phyloP scores from a whole-genome alignment of 2,888 invertebrate genomes.

The Byasa hedistus region DNA sequence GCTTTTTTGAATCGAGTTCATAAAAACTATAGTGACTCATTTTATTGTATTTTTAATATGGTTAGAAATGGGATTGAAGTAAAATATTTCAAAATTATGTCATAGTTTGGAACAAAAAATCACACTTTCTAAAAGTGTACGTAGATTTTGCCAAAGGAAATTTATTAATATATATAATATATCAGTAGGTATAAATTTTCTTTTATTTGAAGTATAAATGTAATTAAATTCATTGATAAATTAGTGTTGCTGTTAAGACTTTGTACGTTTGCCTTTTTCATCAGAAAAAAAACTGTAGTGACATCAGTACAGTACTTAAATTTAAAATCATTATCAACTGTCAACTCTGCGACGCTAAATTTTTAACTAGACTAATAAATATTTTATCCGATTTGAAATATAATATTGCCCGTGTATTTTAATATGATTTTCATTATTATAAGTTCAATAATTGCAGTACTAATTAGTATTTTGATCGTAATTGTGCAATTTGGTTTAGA shows the following conservation, averaged over 20 bases:
- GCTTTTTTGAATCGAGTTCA: too few species aligned
- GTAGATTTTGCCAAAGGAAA: too few species aligned
- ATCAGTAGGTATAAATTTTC: too few species aligned
- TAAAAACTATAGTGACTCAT: too few species aligned
- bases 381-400: not conserved
- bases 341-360: not conserved
- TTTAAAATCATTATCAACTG: not conserved
- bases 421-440: constrained; percentile 33
- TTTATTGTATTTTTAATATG: too few species aligned
- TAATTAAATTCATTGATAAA: too few species aligned
- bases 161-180: too few species aligned
- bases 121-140: too few species aligned
- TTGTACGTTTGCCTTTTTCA: not conserved
- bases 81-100: too few species aligned
- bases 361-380: not conserved
- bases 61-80: too few species aligned
- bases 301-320: not conserved
- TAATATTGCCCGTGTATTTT: not conserved
- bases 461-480: constrained; percentile 39
- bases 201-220: too few species aligned
- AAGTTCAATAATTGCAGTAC: constrained; percentile 34
- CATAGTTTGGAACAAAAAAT: too few species aligned
- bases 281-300: not conserved
- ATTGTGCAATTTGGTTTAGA: constrained; percentile 48
- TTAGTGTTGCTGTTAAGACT: not conserved